Evolutionary conservation across 2,888 invertebrate genomes (phyloP), one percentile per base, ranked within the genome.

Genomic region (Teinopalpus imperialis): DNA sequence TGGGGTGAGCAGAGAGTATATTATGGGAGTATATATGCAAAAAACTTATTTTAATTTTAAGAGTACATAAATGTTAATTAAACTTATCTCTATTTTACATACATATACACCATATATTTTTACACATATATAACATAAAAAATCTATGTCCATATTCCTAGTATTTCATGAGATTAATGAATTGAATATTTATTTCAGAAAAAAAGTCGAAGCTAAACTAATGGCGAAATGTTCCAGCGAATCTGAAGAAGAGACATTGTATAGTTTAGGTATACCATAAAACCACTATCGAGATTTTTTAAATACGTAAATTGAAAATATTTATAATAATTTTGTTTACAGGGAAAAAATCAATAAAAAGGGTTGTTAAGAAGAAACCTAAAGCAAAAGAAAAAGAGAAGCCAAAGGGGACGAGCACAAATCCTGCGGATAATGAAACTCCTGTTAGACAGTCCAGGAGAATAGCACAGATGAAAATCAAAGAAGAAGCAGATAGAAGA

Each of bases 381-480:
- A 70, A 64, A 45, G 53, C 55, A 42, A 68, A 66, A 29, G 52
- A 43, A 5, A 60, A 60, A 42, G 61, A 56, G 8, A 73, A 64
- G 30, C 43, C 32, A 4, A 71, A 69, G 32, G 54, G 59, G 0
- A 55, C 51, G 1, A 46, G 57, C 0, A 54, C 53, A 1, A 49
- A 57, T 0, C 54, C 55, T 4, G 63, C 61, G 0, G 81, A 86
- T 1, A 73, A 74, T 0, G 88, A 81, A 32, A 63, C 90, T 8
- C 91, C 91, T 0, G 93, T 96, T 2, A 82, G 97, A 3, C 94
- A 95, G 64, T 96, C 96, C 1, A 89, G 97, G 0, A 90, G 97
- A 48, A 95, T 97, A 57, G 97, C 97, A 0, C 96, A 96, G 74
- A 90, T 95, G 63, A 95, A 96, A 74, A 95, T 97, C 47, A 94